Conservation (phyloP, 2,113 vertebrate genomes). For the Caloenas nicobarica region DNA sequence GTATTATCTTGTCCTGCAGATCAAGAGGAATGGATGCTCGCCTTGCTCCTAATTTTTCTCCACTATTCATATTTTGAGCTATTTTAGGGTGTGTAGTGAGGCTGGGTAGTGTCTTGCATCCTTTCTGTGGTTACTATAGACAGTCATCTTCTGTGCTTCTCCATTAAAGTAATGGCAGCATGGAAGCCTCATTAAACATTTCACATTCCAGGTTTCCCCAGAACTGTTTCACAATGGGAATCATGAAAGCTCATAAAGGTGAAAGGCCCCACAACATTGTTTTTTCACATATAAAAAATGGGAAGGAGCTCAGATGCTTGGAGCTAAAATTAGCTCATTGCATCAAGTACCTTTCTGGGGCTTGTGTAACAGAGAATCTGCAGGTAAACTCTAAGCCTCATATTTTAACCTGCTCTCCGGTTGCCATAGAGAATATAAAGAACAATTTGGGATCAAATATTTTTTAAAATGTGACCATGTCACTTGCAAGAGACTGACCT, state of each 20-base stretch:
- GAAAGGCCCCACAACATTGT: not conserved
- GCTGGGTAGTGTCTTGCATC: not conserved
- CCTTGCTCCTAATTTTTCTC: not conserved
- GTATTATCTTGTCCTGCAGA: not conserved
- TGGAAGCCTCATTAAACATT: not conserved
- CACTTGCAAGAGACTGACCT: not conserved
- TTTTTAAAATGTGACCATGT: not conserved
- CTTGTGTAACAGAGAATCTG: not conserved
- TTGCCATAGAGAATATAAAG: not conserved
- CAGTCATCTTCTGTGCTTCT: not conserved
- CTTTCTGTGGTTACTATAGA: not conserved
- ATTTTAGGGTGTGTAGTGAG: not conserved
- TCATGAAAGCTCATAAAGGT: not conserved
- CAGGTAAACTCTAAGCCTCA: not conserved
- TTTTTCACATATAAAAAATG: not conserved
- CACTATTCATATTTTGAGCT: not conserved
- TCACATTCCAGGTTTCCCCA: not conserved
- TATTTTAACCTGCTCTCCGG: not conserved
- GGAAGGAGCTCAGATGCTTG: not conserved
- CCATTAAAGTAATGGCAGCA: not conserved
- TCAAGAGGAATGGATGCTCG: not conserved
- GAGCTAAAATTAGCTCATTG: not conserved
- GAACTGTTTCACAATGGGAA: not conserved
- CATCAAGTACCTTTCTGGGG: no score
- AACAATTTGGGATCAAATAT: not conserved